These are phyloP conservation scores for Catonia carolina DNA, from an alignment of 2,888 invertebrate genomes.

Conservation along the genomic window DNA sequence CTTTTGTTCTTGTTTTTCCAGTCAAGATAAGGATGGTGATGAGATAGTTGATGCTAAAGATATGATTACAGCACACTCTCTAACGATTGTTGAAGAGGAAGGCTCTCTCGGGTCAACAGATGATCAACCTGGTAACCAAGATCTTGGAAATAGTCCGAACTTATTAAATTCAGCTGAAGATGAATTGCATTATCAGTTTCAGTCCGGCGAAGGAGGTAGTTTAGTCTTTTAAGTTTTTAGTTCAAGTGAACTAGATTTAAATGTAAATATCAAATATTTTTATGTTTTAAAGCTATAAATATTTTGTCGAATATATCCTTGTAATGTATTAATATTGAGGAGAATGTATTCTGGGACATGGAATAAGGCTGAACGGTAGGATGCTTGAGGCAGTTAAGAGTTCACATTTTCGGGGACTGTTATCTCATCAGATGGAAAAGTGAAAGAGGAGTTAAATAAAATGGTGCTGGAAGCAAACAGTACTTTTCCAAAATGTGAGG, in stretches of 20 bases:
- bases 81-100: constrained; percentile 46
- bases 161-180: constrained; percentile 46
- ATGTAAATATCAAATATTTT: neutral
- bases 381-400: too few relatives aligned
- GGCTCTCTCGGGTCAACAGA: constrained; percentile 46
- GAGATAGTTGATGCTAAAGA: constrained; percentile 27
- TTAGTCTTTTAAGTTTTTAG: too few relatives aligned
- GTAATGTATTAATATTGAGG: too few relatives aligned
- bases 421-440: too few relatives aligned
- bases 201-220: constrained; percentile 44
- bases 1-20: neutral
- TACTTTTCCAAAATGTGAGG: too few relatives aligned
- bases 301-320: too few relatives aligned
- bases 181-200: constrained; percentile 45
- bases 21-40: constrained; percentile 23
- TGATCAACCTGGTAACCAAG: constrained; percentile 45
- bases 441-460: too few relatives aligned
- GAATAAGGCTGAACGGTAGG: too few relatives aligned
- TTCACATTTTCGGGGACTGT: too few relatives aligned
- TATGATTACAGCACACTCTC: constrained; percentile 30
- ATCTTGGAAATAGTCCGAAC: constrained; percentile 50
- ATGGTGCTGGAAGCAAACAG: too few relatives aligned
- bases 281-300: neutral
- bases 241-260: neutral
- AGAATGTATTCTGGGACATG: too few relatives aligned